Evolutionary conservation across 2,113 vertebrate genomes (phyloP), one percentile per base, ranked within the genome.

Genomic region (Mustela lutreola): DNA sequence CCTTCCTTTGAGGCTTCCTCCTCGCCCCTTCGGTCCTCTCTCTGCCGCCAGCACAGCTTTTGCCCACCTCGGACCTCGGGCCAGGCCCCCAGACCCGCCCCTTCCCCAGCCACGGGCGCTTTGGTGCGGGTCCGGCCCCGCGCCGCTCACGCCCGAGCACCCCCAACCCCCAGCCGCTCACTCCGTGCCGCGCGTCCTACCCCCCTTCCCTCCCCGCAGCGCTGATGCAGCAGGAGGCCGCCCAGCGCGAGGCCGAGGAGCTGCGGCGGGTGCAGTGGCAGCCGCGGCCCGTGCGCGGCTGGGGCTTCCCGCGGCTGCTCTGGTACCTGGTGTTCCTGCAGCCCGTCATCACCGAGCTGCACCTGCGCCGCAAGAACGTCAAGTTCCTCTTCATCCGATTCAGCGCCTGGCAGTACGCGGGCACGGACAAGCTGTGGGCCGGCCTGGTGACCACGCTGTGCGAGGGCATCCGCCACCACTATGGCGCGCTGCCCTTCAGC

Each of bases 401-500:
- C 96, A 99, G 99, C 50, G 99, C 99, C 71, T 99, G 99, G 99
- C 99, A 99, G 7, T 99, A 99, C 94, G 99, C 99, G 0, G 99
- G 99, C 73, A 99, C 99, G 0, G 99, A 99, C 98, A 98, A 99
- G 88, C 98, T 99, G 0, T 99, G 99, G 99, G 99, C 99, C 0
- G 99, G 99, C 0, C 70, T 99, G 93, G 99, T 99, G 91, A 99
- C 99, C 75, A 99, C 99, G 0, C 97, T 99, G 58, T 99, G 99
- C 70, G 98, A 99, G 7, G 97, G 91, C 94, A 91, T 99, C 95
- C 99, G 99, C 12, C 81, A 94, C 0, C 98, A 98, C 15, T 99
- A 99, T 15, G 99, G 99, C 0, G 99, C 99, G 0, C 82, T 99
- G 36, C 99, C 99, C 24, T 98, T 99, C 42, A 98, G 98, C 62